Evolutionary conservation across 2,797 vertebrate genomes (phyloP).

Genomic region (Semaprochilodus insignis): DNA sequence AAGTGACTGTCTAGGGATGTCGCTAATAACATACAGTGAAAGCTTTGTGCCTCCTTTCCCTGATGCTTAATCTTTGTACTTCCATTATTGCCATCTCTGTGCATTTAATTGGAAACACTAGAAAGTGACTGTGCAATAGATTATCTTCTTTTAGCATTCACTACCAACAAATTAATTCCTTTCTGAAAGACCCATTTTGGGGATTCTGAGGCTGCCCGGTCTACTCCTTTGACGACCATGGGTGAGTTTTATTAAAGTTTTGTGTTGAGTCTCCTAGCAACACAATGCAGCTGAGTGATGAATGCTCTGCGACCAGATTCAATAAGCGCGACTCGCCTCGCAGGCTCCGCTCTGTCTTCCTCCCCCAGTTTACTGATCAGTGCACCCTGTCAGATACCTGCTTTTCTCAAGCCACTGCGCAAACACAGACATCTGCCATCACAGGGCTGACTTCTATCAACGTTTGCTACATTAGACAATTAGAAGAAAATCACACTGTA

Average conservation of each 20-base stretch:
- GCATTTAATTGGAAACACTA: constrained; percentile 50
- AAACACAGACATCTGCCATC: constrained; percentile 16
- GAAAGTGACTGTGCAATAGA: constrained; percentile 30
- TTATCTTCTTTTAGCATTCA: constrained; percentile 43
- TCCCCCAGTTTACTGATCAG: constrained; percentile 48
- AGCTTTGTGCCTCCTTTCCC: not conserved
- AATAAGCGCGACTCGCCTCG: constrained; percentile 65
- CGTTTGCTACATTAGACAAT: constrained; percentile 1
- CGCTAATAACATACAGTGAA: constrained; percentile 1
- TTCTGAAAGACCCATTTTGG: constrained; percentile 55
- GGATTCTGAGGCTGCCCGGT: constrained; percentile 40
- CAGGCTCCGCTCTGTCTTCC: constrained; percentile 27
- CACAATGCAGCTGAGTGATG: constrained; percentile 66
- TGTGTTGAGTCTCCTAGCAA: constrained; percentile 60
- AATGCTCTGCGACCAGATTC: constrained; percentile 68
- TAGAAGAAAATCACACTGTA: constrained; percentile 9
- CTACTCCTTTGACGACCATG: constrained; percentile 37
- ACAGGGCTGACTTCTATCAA: constrained; percentile 11
- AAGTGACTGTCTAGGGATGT: constrained; percentile 16
- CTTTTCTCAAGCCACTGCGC: constrained; percentile 4
- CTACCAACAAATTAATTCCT: constrained; percentile 60
- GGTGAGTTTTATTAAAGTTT: constrained; percentile 74
- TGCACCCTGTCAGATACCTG: constrained; percentile 45
- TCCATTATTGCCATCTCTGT: constrained; percentile 27
- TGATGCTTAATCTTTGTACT: constrained; percentile 10